A percentile compares a stretch with the other conserved stretches of the same genome.
Conservation (phyloP, 92 coral and sea anemone species). For the Pocillopora grandis region DNA sequence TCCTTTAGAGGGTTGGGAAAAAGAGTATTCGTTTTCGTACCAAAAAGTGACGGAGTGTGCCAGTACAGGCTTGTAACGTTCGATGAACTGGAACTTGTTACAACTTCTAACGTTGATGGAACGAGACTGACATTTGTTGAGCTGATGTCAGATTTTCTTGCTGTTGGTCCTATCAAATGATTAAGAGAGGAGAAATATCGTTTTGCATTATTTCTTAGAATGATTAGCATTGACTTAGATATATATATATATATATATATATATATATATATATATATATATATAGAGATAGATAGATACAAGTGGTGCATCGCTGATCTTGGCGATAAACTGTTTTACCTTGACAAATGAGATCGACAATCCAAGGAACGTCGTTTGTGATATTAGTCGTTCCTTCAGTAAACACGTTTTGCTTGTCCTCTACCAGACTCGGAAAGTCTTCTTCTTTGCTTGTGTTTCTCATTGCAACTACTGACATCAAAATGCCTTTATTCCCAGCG, state of each 20-base stretch:
- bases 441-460: neutral
- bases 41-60: slow-evolving; percentile 2
- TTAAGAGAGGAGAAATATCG: neutral
- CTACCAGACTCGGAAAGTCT: slow-evolving; percentile 14
- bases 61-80: neutral
- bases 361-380: slow-evolving; percentile 33
- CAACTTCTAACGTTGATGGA: neutral
- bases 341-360: slow-evolving; percentile 41
- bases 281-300: too few relatives aligned
- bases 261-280: too few relatives aligned
- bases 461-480: slow-evolving; percentile 40
- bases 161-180: neutral
- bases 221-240: too few relatives aligned
- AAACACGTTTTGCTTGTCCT: slow-evolving; percentile 21
- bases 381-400: slow-evolving; percentile 4
- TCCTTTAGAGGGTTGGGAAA: too few relatives aligned
- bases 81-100: neutral
- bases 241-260: too few relatives aligned
- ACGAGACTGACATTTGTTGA: too few relatives aligned
- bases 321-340: slow-evolving; percentile 12
- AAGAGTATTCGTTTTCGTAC: neutral
- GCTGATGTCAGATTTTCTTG: neutral
- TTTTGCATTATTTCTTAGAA: neutral
- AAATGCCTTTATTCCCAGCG: slow-evolving; percentile 9
- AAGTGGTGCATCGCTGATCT: neutral